phyloP scores from a whole-genome alignment of 2,888 invertebrate species.

The Odontothrips loti region DNA sequence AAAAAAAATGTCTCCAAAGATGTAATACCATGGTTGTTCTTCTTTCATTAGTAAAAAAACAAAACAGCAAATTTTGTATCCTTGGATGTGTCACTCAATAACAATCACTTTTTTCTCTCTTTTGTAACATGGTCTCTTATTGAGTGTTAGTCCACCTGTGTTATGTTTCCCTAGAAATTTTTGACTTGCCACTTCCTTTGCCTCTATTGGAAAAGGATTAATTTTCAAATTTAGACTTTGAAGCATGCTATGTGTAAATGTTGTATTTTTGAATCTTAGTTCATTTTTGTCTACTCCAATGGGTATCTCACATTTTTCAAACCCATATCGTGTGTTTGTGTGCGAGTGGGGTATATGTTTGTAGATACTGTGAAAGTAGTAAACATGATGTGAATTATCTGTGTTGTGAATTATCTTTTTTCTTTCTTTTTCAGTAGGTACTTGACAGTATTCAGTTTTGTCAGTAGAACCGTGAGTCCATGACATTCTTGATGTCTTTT shows the following conservation, averaged over 20 bases:
- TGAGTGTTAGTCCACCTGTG: neutral
- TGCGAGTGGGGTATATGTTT: neutral
- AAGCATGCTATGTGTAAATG: constrained; percentile 6
- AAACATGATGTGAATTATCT: neutral
- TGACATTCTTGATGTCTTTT: too few relatives aligned
- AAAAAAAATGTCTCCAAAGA: too few relatives aligned
- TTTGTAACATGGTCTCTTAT: neutral
- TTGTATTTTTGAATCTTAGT: constrained; percentile 8
- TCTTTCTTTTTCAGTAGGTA: too few relatives aligned
- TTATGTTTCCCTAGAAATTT: constrained; percentile 10
- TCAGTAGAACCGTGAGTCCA: too few relatives aligned
- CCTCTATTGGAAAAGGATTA: neutral
- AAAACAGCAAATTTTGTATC: too few relatives aligned
- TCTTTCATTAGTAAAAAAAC: too few relatives aligned
- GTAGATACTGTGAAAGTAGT: neutral
- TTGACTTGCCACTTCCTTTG: constrained; percentile 8
- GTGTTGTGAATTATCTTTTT: neutral
- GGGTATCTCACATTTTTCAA: constrained; percentile 4
- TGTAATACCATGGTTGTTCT: too few relatives aligned
- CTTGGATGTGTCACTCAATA: neutral
- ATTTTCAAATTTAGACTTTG: neutral
- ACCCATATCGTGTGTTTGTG: neutral
- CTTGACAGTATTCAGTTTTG: too few relatives aligned
- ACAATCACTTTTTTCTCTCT: neutral
- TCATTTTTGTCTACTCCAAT: neutral